Conservation (phyloP, 2,888 invertebrate genomes). For the Teleogryllus oceanicus region DNA sequence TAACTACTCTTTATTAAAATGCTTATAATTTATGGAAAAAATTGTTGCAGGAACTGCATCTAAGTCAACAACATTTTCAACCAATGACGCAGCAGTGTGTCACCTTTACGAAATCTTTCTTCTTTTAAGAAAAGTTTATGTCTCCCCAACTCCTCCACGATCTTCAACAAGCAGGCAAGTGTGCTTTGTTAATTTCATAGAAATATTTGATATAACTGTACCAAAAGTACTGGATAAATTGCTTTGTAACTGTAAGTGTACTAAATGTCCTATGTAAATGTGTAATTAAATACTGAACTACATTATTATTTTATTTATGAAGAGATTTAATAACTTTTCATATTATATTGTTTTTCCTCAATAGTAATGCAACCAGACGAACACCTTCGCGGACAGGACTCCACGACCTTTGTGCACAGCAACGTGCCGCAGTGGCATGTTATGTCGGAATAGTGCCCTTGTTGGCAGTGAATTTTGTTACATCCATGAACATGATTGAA, state of each 20-base stretch:
- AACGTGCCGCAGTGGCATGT: conserved; percentile 29
- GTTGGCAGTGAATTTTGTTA: conserved; percentile 25
- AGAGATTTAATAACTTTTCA: background rate
- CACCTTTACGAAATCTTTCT: background rate
- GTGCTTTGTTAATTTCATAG: background rate
- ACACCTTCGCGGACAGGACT: conserved; percentile 23
- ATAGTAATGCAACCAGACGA: background rate
- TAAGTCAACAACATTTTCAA: background rate
- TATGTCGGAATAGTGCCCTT: conserved; percentile 28
- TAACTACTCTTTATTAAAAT: no score
- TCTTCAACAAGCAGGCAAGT: conserved; percentile 24
- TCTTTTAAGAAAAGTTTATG: background rate
- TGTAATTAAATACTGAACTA: no score
- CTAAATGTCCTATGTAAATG: no score
- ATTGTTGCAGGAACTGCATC: background rate
- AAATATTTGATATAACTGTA: no score
- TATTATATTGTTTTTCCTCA: background rate
- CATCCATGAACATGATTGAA: conserved; percentile 23
- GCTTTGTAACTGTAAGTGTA: no score
- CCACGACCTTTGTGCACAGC: conserved; percentile 28
- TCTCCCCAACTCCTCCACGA: conserved; percentile 22
- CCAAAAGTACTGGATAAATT: no score
- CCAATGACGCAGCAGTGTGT: background rate
- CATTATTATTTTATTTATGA: no score
- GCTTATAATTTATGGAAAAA: background rate